Percentiles rank a stretch among this genome's conserved stretches.
Evolutionary conservation across 2,113 vertebrate genomes (phyloP).

Genomic region (Prochilodus magdalenae): DNA sequence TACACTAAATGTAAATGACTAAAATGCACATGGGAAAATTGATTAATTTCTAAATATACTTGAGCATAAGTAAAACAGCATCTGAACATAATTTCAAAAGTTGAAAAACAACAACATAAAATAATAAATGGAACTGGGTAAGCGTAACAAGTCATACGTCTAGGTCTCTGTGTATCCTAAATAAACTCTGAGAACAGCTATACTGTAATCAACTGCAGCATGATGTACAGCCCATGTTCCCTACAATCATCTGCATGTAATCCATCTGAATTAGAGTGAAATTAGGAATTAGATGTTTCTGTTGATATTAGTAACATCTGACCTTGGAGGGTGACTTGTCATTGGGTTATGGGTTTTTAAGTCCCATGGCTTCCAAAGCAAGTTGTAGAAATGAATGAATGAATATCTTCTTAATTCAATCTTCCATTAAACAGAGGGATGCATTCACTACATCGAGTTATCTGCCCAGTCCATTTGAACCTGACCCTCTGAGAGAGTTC

Average conservation of each 20-base stretch:
- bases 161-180: background rate
- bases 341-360: slow-evolving; percentile 46
- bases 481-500: slow-evolving; percentile 52
- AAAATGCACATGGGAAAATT: too few species aligned
- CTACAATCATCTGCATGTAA: background rate
- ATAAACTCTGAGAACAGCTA: background rate
- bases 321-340: slow-evolving; percentile 54
- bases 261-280: slow-evolving; percentile 19
- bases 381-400: slow-evolving; percentile 12
- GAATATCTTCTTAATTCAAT: slow-evolving; percentile 58
- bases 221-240: too few species aligned
- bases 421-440: slow-evolving; percentile 59
- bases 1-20: background rate
- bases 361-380: slow-evolving; percentile 29
- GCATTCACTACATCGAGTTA: slow-evolving; percentile 64
- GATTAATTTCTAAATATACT: too few species aligned
- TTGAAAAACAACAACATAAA: too few species aligned
- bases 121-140: too few species aligned
- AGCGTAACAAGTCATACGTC: too few species aligned
- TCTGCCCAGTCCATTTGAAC: slow-evolving; percentile 67
- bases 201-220: background rate
- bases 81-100: too few species aligned
- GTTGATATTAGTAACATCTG: slow-evolving; percentile 69
- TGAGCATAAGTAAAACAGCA: too few species aligned
- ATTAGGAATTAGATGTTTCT: slow-evolving; percentile 60